Evolutionary conservation across 2,113 vertebrate species (phyloP), one percentile per base, ranked within the genome.

Genomic region (Poecilia latipinna): DNA sequence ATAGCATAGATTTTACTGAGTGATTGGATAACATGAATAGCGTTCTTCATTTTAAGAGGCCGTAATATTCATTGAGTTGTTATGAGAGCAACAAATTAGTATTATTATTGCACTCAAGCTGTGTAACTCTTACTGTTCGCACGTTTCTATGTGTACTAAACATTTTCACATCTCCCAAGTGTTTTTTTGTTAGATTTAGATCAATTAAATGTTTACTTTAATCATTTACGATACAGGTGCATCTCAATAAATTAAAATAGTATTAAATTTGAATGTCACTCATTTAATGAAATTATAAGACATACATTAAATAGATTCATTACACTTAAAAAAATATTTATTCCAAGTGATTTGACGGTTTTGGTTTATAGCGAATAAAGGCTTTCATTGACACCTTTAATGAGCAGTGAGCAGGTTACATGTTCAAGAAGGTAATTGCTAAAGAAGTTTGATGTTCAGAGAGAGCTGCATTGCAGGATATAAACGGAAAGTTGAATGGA

Each of bases 1-100:
- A 73, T 54, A 80, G 44, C 57, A 63, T 78, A 74, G 68, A 79
- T 84, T 84, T 31, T 62, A 32, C 71, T 65, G 65, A 67, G 35
- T 87, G 85, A 89, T 70, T 88, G 82, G 84, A 89, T 90, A 85
- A 88, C 73, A 64, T 83, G 65, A 88, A 89, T 80, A 83, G 78
- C 77, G 74, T 84, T 42, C 69, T 74, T 57, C 74, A 10, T 83
- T 73, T 79, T 57, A 77, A 33, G 10, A 73, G 29, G 70, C 66
- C 68, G 77, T 79, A 69, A 69, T 80, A 80, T 86, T 86, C 75
- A 74, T 42, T 62, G 72, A 78, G 72, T 74, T 81, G 76, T 86
- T 64, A 76, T 67, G 65, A 80, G 62, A 33, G 35, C 54, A 66
- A 75, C 70, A 74, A 51, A 72, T 68, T 42, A 63, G 69, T 80